Evolutionary conservation across 30 jellyfish, hydroid and myxozoan species (phyloP).

Genomic region (Chironex yamaguchii): DNA sequence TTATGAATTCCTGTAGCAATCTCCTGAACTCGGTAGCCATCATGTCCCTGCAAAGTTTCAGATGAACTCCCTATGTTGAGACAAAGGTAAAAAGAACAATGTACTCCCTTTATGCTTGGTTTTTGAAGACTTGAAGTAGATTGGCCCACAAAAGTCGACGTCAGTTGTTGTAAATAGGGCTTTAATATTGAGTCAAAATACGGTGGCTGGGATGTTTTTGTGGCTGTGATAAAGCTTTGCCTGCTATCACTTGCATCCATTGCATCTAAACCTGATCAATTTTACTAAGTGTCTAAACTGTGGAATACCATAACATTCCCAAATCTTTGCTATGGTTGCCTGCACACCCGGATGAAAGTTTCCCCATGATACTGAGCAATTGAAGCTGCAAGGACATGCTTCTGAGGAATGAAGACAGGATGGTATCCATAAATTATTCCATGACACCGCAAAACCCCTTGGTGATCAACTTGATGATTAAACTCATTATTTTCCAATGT

Average conservation of each 20-base stretch:
- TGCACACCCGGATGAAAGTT: too few relatives aligned
- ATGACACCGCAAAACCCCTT: too few relatives aligned
- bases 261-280: too few relatives aligned
- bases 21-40: constrained; percentile 39
- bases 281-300: too few relatives aligned
- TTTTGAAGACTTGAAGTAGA: constrained; percentile 44
- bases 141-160: constrained; percentile 70
- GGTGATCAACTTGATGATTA: too few relatives aligned
- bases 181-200: constrained; percentile 22
- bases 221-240: constrained; percentile 17
- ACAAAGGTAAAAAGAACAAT: constrained; percentile 72
- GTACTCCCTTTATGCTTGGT: constrained; percentile 34
- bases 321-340: too few relatives aligned
- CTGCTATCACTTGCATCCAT: too few relatives aligned
- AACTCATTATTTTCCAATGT: background rate
- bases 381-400: too few relatives aligned
- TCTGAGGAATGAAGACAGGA: too few relatives aligned
- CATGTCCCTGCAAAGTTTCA: constrained; percentile 54
- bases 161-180: constrained; percentile 73
- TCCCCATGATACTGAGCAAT: too few relatives aligned
- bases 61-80: constrained; percentile 69
- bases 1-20: constrained; percentile 57
- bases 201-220: constrained; percentile 32
- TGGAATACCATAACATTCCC: too few relatives aligned
- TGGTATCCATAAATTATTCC: too few relatives aligned